phyloP scores from a whole-genome alignment of 2,888 invertebrate species.

The Notocelia uddmanniana region DNA sequence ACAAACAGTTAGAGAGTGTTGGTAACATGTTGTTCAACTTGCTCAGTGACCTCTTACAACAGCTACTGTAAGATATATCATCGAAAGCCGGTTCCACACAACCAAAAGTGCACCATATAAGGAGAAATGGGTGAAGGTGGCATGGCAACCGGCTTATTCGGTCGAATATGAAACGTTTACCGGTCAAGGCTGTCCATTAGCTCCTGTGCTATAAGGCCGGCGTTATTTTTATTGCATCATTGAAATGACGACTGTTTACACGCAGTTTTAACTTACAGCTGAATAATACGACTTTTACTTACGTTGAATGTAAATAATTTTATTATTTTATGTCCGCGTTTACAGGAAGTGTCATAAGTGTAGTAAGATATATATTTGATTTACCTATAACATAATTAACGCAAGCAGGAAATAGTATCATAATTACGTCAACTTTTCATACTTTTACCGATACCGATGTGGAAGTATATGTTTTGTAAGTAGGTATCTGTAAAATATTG shows the following conservation, averaged over 20 bases:
- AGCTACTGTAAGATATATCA: conserved; percentile 1
- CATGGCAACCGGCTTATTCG: conserved; percentile 63
- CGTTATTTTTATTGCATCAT: conserved; percentile 62
- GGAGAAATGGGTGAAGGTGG: conserved; percentile 63
- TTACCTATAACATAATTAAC: too few relatives aligned
- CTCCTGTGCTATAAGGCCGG: conserved; percentile 53
- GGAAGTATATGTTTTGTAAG: too few relatives aligned
- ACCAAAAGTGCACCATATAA: conserved; percentile 50
- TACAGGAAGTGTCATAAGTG: too few relatives aligned
- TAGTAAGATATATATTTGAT: too few relatives aligned
- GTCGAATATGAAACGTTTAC: conserved; percentile 58
- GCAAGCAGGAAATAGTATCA: too few relatives aligned
- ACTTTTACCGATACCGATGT: too few relatives aligned
- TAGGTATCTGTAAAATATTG: too few relatives aligned
- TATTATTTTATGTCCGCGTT: background rate
- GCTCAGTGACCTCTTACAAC: background rate
- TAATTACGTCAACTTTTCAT: too few relatives aligned
- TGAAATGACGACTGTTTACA: conserved; percentile 60
- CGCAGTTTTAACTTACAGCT: conserved; percentile 48
- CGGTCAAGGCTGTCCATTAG: conserved; percentile 69
- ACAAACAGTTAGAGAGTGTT: conserved; percentile 6
- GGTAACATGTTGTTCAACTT: background rate
- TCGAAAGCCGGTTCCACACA: conserved; percentile 27
- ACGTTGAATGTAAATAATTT: background rate
- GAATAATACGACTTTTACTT: background rate